Base-by-base conservation (phyloP, 2,113 vertebrate genomes). In the Rana temporaria region DNA sequence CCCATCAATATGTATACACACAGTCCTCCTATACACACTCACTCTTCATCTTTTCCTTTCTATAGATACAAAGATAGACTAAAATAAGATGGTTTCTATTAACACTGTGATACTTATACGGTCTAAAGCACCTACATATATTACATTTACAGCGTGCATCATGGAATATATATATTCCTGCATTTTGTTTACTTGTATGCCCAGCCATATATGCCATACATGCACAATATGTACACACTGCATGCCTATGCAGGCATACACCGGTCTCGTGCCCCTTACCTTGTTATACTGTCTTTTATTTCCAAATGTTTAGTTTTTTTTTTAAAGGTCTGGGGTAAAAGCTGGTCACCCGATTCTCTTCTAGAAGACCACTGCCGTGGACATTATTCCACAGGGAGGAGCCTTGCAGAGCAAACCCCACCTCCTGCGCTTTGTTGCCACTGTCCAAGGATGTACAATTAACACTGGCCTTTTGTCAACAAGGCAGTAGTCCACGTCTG, bases 301-400 rank as follows among this genome's bases (percentile, higher is more conserved):
- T 55, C 53, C 11, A 57, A 55, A 60, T 76, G 32, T 75, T 56
- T 76, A 11, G 4, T 79, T 59, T 79, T 67, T 24, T 65, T 65
- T 38, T 79, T 78, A 24, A 22, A 67, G 55, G 78, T 42, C 24
- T 19, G 53, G 81, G 55, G 53, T 66, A 24, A 83, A 67, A 52
- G 48, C 72, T 75, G 64, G 81, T 83, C 81, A 83, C 81, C 81
- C 64, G 81, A 76, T 83, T 64, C 56, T 66, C 63, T 55, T 20
- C 71, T 60, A 82, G 70, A 67, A 75, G 80, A 65, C 80, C 64
- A 74, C 62, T 82, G 71, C 70, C 34, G 53, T 66, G 38, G 72
- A 76, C 81, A 83, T 83, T 52, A 76, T 76, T 32, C 81, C 62
- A 76, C 81, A 59, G 60, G 64, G 81, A 55, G 56, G 68, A 75